Base-by-base conservation (phyloP, 2,797 vertebrate genomes). In the Cryptoprocta ferox region DNA sequence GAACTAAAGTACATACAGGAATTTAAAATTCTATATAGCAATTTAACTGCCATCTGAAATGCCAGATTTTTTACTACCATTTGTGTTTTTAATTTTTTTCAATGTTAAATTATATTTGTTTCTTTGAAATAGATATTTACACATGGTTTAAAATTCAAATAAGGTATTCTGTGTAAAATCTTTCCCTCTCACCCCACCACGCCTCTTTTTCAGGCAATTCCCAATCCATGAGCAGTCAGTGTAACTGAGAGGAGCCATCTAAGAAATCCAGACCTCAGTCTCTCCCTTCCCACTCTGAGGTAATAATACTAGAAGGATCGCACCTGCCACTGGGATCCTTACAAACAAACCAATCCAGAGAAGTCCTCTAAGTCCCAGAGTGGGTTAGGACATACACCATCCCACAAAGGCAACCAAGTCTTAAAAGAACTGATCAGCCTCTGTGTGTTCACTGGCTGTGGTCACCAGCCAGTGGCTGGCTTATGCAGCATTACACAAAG, bases 41-140 rank as follows among this genome's bases (percentile, higher is more conserved):
- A 94, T 78, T 78, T 82, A 81, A 85, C n/a, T 8, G 86, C 32
- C 7, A 86, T 26, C 19, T 94, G 37, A 93, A 94, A 87, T 83
- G 50, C 16, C 71, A 80, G 28, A 8, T 65, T 79, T 94, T 73
- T 79, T 87, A 45, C 50, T 71, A 13, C n/a, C 30, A 76, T 30
- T 65, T 65, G 5, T 75, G 56, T 91, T 81, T 89, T 71, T 45
- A 6, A 73, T 65, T 81, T 76, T 85, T 79, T 88, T 56, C 45
- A 78, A 88, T 89, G 68, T 96, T 71, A 75, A 65, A 11, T 88
- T 91, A 3, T 42, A 79, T 88, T 92, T 85, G 26, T 48, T 96
- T 89, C 87, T 48, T 91, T 48, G 66, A 6, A 84, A 80, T 37
- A 56, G 42, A 24, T 14, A 48, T 70, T 89, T 91, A 19, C 26